Evolutionary conservation across 1,140 invertebrate genomes (phyloP).

Genomic region (Amyelois transitella): DNA sequence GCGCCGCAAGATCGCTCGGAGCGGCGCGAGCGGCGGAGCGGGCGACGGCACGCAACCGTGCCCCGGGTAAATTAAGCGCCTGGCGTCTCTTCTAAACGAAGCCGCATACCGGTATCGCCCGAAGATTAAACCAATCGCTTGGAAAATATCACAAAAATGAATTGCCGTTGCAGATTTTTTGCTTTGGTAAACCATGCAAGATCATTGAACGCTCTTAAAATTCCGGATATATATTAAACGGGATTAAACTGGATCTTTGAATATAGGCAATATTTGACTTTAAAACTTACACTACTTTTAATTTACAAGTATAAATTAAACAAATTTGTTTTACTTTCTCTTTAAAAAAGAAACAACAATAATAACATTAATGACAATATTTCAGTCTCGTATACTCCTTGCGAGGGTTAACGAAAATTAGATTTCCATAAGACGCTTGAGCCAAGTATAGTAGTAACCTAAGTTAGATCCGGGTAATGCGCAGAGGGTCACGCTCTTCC

Average conservation of each 20-base stretch:
- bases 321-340: too few relatives aligned
- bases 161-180: constrained; percentile 22
- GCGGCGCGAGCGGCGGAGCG: constrained; percentile 30
- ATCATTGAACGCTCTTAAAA: too few relatives aligned
- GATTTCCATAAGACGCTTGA: constrained; percentile 72
- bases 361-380: constrained; percentile 44
- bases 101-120: constrained; percentile 23
- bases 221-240: too few relatives aligned
- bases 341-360: too few relatives aligned
- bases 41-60: constrained; percentile 27
- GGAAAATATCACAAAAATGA: constrained; percentile 6
- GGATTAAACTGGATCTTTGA: too few relatives aligned
- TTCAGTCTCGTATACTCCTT: constrained; percentile 33
- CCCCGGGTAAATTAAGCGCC: constrained; percentile 43
- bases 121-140: constrained; percentile 36
- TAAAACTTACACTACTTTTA: too few relatives aligned
- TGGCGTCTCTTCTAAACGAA: constrained; percentile 29
- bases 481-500: constrained; percentile 48
- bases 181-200: too few relatives aligned
- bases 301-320: too few relatives aligned
- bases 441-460: constrained; percentile 49
- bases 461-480: constrained; percentile 49
- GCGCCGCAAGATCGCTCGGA: constrained; percentile 38
- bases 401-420: constrained; percentile 69
- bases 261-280: too few relatives aligned